Evolutionary conservation across 2,113 vertebrate species (phyloP), one percentile per base, ranked within the genome.

Genomic region (Campylomormyrus numenius): DNA sequence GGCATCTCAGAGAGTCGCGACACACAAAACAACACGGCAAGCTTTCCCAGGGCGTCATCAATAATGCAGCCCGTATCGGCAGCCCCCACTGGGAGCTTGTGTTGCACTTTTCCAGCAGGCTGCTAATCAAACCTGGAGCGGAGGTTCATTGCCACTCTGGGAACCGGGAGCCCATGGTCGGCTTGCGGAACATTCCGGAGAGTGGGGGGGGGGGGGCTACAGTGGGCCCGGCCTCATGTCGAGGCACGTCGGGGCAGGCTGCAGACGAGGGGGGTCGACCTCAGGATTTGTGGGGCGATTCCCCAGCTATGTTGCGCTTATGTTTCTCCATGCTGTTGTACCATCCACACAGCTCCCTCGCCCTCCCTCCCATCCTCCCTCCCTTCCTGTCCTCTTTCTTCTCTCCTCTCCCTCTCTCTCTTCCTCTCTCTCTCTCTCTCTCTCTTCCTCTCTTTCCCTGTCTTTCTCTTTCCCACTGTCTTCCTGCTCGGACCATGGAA

Each of bases 11-110:
- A 87, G 24, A 27, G 77, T 10, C 42, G 15, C 10, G 0, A 53
- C 19, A 48, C 13, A 31, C 85, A 87, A 24, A 53, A 80, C 74
- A 80, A 88, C 56, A 89, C 52, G 53, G 21, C 58, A 84, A 90
- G 88, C 94, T 94, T 95, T 96, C 95, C 94, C 95, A 95, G 94
- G 94, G 95, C 94, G 91, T 95, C 94, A 96, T 97, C 94, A 97
- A 97, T 96, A 96, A 97, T 97, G 95, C 95, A 97, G 93, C 93
- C 92, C 88, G 93, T 95, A 96, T 95, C 95, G 95, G 95, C 94
- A 95, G 95, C 94, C 91, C 96, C 96, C 96, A 91, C 91, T 95
- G 96, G 95, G 95, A 96, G 96, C 96, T 97, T 96, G 94, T 95
- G 94, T 94, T 96, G 96, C 97, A 96, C 95, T 96, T 96, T 94